phyloP scores from a whole-genome alignment of 2,888 invertebrate species.

The Hesperia comma region DNA sequence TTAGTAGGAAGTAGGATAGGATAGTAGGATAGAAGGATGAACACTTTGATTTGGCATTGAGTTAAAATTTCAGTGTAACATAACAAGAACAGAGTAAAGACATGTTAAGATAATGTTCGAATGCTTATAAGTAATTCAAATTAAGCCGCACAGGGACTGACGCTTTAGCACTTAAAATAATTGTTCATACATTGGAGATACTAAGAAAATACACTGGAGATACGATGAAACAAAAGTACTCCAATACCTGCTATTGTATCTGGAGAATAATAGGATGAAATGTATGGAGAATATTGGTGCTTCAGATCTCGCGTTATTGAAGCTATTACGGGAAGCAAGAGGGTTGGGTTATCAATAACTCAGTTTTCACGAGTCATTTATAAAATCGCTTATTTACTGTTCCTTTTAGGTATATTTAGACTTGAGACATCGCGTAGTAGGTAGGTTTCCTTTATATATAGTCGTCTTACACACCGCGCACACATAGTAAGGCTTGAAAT shows the following conservation, averaged over 20 bases:
- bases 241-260: conserved; percentile 20
- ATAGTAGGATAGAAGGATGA: no score
- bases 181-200: conserved; percentile 55
- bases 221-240: neutral
- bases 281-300: conserved; percentile 1
- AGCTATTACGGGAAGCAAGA: neutral
- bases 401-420: no score
- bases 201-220: conserved; percentile 45
- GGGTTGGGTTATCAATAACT: neutral
- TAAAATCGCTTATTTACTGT: neutral
- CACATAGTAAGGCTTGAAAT: no score
- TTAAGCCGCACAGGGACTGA: conserved; percentile 45
- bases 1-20: no score
- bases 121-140: conserved; percentile 10
- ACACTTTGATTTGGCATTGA: no score
- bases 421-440: no score
- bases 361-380: neutral
- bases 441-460: no score
- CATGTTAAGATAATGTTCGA: conserved; percentile 45
- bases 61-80: no score
- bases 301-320: neutral
- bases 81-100: conserved; percentile 13
- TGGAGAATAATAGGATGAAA: conserved; percentile 16
- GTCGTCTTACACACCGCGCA: no score
- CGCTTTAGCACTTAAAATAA: conserved; percentile 53